A percentile compares a stretch with the other conserved stretches of the same genome.
These are phyloP conservation scores for Podarcis raffonei DNA, from an alignment of 2,113 vertebrate species.

Conservation along the genomic window DNA sequence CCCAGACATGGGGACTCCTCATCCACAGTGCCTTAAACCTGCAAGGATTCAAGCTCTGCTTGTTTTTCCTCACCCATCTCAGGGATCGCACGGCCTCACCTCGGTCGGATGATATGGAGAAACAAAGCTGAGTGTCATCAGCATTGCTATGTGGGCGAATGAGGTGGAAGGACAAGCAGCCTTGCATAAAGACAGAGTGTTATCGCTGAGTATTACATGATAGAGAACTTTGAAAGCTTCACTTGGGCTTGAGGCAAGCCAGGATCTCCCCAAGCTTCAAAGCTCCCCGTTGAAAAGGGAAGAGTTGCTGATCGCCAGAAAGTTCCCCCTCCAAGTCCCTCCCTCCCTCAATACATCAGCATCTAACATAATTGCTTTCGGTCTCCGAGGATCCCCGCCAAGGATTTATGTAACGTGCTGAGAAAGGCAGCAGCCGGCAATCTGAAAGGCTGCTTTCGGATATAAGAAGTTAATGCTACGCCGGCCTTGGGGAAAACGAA, in stretches of 20 bases:
- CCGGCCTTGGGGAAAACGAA: constrained; percentile 63
- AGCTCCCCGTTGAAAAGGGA: neutral
- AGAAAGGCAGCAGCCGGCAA: constrained; percentile 51
- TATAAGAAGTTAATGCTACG: constrained; percentile 65
- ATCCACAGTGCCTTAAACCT: too few species aligned
- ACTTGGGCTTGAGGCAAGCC: neutral
- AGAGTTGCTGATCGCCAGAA: constrained; percentile 27
- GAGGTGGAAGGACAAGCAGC: neutral
- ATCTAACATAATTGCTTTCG: constrained; percentile 65
- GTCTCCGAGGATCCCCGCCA: constrained; percentile 52
- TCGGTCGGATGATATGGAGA: too few species aligned
- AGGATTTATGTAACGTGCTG: constrained; percentile 70
- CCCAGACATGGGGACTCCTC: too few species aligned
- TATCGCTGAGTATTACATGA: neutral
- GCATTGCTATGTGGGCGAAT: neutral
- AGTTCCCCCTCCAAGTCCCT: constrained; percentile 35
- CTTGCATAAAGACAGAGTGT: too few species aligned
- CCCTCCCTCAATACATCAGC: constrained; percentile 36
- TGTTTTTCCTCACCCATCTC: too few species aligned
- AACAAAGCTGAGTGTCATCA: too few species aligned
- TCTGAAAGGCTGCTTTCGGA: constrained; percentile 63
- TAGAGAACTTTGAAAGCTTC: too few species aligned
- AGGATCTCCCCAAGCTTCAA: constrained; percentile 40
- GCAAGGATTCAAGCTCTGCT: too few species aligned
- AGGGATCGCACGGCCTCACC: too few species aligned